A percentile compares a stretch with the other conserved stretches of the same genome.
These are phyloP conservation scores for Pipra filicauda DNA, from an alignment of 2,113 vertebrate species.

Conservation along the genomic window DNA sequence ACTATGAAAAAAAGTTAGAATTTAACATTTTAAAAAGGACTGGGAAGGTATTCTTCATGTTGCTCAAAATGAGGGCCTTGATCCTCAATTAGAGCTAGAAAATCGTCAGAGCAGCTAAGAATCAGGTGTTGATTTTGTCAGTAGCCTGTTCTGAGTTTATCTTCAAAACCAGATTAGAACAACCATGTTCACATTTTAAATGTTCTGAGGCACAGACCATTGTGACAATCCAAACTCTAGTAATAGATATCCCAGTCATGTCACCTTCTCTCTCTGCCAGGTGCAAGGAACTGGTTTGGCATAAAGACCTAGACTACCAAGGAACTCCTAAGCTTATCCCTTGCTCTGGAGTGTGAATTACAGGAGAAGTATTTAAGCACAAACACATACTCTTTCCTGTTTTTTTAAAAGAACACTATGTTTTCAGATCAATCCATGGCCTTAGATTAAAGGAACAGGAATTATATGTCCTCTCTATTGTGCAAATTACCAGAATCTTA, in stretches of 20 bases:
- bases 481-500: not conserved
- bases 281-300: not conserved
- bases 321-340: not conserved
- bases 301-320: not conserved
- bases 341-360: not conserved
- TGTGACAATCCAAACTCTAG: not conserved
- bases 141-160: not conserved
- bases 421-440: not conserved
- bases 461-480: not conserved
- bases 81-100: not conserved
- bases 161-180: not conserved
- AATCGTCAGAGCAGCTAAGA: not conserved
- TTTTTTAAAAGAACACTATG: not conserved
- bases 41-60: not conserved
- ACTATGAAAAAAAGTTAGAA: not conserved
- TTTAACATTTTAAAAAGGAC: constrained; percentile 1
- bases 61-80: not conserved
- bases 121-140: not conserved
- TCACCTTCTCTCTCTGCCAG: not conserved
- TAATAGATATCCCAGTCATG: not conserved
- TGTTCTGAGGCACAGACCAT: not conserved
- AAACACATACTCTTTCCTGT: not conserved
- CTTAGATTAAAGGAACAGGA: not conserved
- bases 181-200: not conserved
- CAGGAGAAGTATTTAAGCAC: not conserved